phyloP scores from a whole-genome alignment of 1,140 invertebrate genomes.

The Philotrypesis tridentata region DNA sequence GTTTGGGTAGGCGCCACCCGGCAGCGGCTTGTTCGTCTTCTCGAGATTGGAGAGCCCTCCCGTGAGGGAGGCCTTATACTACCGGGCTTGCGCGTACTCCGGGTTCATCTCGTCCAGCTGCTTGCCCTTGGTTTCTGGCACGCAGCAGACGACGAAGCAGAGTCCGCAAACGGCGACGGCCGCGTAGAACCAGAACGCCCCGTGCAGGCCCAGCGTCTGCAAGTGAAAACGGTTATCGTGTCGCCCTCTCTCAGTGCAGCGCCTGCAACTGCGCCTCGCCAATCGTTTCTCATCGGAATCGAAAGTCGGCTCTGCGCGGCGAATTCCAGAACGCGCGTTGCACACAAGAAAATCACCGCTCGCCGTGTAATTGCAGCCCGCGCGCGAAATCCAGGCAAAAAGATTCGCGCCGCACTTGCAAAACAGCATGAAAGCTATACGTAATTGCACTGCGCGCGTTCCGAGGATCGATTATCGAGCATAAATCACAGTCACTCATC shows the following conservation, averaged over 20 bases:
- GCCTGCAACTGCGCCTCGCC: too few species aligned
- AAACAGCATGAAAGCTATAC: too few species aligned
- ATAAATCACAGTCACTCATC: background rate
- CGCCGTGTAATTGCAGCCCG: background rate
- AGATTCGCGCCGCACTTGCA: background rate
- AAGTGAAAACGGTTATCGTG: slow-evolving; percentile 8
- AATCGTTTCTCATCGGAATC: background rate
- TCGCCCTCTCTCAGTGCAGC: background rate
- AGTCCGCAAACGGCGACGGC: slow-evolving; percentile 87
- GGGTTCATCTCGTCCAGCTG: slow-evolving; percentile 91
- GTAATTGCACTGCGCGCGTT: too few species aligned
- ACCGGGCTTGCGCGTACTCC: slow-evolving; percentile 76
- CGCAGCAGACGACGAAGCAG: slow-evolving; percentile 87
- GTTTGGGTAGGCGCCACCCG: slow-evolving; percentile 68
- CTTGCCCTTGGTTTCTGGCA: slow-evolving; percentile 92
- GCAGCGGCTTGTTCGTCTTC: slow-evolving; percentile 69
- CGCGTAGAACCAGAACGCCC: slow-evolving; percentile 92
- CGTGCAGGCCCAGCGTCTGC: slow-evolving; percentile 82
- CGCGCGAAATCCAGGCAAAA: background rate
- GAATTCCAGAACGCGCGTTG: background rate
- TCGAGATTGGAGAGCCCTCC: slow-evolving; percentile 71
- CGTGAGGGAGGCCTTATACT: slow-evolving; percentile 74
- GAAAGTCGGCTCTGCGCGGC: background rate
- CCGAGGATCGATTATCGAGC: background rate
- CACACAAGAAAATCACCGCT: background rate